Conservation (phyloP, 2,888 invertebrate genomes). For the Eupeodes luniger region DNA sequence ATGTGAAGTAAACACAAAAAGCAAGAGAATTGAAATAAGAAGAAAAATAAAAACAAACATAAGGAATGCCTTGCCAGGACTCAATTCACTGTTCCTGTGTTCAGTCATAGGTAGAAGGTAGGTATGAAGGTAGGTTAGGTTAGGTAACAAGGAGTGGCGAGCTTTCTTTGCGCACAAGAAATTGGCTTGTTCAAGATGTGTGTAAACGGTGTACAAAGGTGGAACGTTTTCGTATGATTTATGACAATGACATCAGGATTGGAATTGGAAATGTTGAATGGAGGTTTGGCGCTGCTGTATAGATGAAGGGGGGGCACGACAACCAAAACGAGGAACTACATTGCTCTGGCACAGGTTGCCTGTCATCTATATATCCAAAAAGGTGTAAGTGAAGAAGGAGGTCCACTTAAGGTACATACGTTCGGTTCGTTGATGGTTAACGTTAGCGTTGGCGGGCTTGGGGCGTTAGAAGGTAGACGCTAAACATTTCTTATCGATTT, state of each 20-base stretch:
- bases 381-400: neutral
- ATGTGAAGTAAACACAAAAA: conserved; percentile 32
- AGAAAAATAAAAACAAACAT: neutral
- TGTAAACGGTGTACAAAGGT: conserved; percentile 68
- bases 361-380: conserved; percentile 32
- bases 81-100: neutral
- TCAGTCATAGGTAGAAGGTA: neutral
- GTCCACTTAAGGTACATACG: conserved; percentile 13
- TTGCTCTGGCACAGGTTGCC: conserved; percentile 61
- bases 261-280: neutral
- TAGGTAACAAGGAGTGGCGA: conserved; percentile 27
- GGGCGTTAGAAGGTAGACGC: neutral
- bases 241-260: conserved; percentile 67
- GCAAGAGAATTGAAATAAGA: neutral
- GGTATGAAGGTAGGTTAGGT: too few relatives aligned
- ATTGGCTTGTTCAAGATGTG: conserved; percentile 64
- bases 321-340: conserved; percentile 28
- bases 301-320: neutral
- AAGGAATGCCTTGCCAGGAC: conserved; percentile 23
- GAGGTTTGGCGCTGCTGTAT: neutral
- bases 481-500: conserved; percentile 68
- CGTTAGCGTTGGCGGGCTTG: neutral
- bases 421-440: too few relatives aligned
- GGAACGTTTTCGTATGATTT: conserved; percentile 68
- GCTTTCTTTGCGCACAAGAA: conserved; percentile 55